Evolutionary conservation across 2,888 invertebrate species (phyloP), one percentile per base, ranked within the genome.

Genomic region (Notodonta ziczac): DNA sequence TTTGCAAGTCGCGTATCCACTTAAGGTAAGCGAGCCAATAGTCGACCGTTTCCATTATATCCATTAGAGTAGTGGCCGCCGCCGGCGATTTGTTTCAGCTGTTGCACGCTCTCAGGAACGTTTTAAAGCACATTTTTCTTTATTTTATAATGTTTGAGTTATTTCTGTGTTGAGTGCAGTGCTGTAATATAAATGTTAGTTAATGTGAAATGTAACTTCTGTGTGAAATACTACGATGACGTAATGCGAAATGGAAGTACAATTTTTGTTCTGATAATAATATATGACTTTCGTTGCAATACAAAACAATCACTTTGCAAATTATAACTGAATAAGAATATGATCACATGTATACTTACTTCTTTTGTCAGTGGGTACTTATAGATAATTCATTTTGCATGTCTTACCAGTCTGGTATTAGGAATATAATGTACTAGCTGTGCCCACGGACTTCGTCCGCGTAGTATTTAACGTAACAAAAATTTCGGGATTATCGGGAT

Each of bases 1-100:
- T 70, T 69, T 76, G 78, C 81, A 69, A 76, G 81, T 82, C 83
- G 80, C 84, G 83, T 82, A 83, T 66, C 78, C 83, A 83, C 85
- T 83, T 81, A 84, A 81, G 82, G 78, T 82, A 78, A 77, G 77
- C 77, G 82, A 66, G 71, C 79, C 77, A 82, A 83, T 82, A 81
- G 80, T 80, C 70, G 70, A 67, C 75, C 67, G 62, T 65, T 75
- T 79, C 85, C 82, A 83, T 85, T 85, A 83, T 73, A 75, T 76
- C 85, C 86, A 86, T 87, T 87, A 86, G 76, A 68, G 72, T 58
- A 58, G 76, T 62, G 67, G 76, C 75, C 74, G 77, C 74, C 77
- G 69, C 67, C 72, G 75, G 74, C 87, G 85, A 89, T 89, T 88
- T 88, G 86, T 88, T 87, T 86, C 88, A 86, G 86, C 85, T 86